Evolutionary conservation across 2,888 invertebrate species (phyloP).

Genomic region (Acleris laterana): DNA sequence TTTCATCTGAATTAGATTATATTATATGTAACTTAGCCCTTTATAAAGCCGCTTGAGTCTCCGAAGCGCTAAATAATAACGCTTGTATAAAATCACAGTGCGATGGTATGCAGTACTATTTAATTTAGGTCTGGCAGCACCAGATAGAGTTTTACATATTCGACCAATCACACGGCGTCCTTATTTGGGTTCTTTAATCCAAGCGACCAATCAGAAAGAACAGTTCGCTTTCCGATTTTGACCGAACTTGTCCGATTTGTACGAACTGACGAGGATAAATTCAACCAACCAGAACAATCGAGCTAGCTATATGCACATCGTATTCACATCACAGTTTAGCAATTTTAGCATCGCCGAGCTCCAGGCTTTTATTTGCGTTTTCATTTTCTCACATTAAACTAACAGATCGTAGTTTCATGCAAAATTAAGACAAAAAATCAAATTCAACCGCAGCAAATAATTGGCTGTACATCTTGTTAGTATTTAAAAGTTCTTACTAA

Average conservation of each 20-base stretch:
- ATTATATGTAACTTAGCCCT: no score
- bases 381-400: conserved; percentile 5
- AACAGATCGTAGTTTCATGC: conserved; percentile 12
- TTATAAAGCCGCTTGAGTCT: no score
- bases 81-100: no score
- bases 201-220: not conserved
- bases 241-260: conserved; percentile 4
- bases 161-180: conserved; percentile 10
- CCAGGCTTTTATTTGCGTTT: conserved; percentile 32
- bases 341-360: conserved; percentile 30
- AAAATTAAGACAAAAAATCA: not conserved
- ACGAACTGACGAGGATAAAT: conserved; percentile 11
- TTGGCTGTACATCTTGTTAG: conserved; percentile 18
- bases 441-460: conserved; percentile 3
- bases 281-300: conserved; percentile 18
- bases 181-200: not conserved
- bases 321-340: conserved; percentile 23
- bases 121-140: conserved; percentile 1
- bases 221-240: not conserved
- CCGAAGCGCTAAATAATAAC: no score
- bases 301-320: not conserved
- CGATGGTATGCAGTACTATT: no score
- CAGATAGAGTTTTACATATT: not conserved
- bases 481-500: conserved; percentile 45
- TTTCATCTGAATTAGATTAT: no score